These are phyloP conservation scores for Lepidurus couesii DNA, from an alignment of 1,140 invertebrate species.

Conservation along the genomic window DNA sequence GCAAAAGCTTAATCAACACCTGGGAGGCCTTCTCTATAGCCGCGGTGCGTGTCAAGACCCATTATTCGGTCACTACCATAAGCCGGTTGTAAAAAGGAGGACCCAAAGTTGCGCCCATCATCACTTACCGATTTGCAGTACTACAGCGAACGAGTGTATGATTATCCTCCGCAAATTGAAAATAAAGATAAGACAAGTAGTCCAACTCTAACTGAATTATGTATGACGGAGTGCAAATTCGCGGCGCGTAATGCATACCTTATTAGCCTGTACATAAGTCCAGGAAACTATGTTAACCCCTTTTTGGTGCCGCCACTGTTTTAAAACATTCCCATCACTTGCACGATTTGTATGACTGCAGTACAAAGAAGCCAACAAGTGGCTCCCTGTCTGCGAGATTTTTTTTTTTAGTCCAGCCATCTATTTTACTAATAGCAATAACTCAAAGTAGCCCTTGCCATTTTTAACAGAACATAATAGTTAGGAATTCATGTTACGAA, in stretches of 20 bases:
- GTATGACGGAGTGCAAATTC: neutral
- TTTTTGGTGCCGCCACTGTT: too few species aligned
- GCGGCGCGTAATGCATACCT: neutral
- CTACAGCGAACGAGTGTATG: neutral
- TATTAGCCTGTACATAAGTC: neutral
- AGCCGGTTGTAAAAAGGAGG: neutral
- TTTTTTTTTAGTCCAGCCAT: too few species aligned
- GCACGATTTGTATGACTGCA: too few species aligned
- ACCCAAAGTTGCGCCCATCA: neutral
- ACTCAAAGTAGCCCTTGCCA: too few species aligned
- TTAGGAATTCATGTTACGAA: too few species aligned
- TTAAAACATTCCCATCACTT: too few species aligned
- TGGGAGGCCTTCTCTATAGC: neutral
- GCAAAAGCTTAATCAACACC: neutral
- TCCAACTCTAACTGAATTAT: neutral
- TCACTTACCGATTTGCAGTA: neutral
- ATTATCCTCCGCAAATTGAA: neutral
- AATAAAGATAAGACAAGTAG: neutral
- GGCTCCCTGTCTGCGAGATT: too few species aligned
- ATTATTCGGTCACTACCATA: conserved; percentile 4
- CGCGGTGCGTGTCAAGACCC: conserved; percentile 6
- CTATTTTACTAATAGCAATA: too few species aligned
- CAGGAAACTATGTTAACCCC: too few species aligned
- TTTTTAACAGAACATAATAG: too few species aligned
- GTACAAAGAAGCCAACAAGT: too few species aligned